Percentiles rank a stretch among this genome's conserved stretches.
phyloP scores from a whole-genome alignment of 2,888 invertebrate genomes.

The Habroteleia sp. region DNA sequence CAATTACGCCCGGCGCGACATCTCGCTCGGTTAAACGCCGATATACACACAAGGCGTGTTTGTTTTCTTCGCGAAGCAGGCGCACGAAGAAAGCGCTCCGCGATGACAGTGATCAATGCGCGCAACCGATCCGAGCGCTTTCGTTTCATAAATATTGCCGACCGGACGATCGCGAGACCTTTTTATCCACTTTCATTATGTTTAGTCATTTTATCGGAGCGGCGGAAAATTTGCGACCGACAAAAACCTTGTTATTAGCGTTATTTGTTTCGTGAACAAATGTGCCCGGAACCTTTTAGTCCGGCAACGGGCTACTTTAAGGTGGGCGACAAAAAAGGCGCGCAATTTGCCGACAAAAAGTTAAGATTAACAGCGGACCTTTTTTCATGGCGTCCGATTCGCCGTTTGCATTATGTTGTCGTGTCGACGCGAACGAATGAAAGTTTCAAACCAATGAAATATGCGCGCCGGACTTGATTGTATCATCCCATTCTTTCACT shows the following conservation, averaged over 20 bases:
- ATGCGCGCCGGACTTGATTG: too few relatives aligned
- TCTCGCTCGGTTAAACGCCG: conserved; percentile 27
- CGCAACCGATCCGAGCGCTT: conserved; percentile 1
- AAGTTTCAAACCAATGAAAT: too few relatives aligned
- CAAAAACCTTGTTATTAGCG: conserved; percentile 18
- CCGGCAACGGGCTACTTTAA: too few relatives aligned
- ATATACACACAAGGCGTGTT: conserved; percentile 26
- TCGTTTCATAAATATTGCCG: conserved; percentile 10
- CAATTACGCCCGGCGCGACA: conserved; percentile 55
- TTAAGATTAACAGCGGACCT: too few relatives aligned
- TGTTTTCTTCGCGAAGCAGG: conserved; percentile 30
- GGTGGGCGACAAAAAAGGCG: too few relatives aligned
- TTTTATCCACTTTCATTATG: conserved; percentile 40
- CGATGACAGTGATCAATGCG: conserved; percentile 60
- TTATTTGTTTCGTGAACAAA: conserved; percentile 14
- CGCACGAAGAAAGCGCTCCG: conserved; percentile 27
- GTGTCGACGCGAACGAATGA: too few relatives aligned
- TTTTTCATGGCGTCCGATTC: too few relatives aligned
- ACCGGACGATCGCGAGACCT: conserved; percentile 12
- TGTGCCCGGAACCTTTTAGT: not conserved
- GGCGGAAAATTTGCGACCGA: not conserved
- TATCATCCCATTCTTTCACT: too few relatives aligned
- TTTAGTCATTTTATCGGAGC: conserved; percentile 25
- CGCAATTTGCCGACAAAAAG: too few relatives aligned
- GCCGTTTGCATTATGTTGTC: too few relatives aligned